phyloP scores from a whole-genome alignment of 2,888 invertebrate species.

The Diabrotica balteata region DNA sequence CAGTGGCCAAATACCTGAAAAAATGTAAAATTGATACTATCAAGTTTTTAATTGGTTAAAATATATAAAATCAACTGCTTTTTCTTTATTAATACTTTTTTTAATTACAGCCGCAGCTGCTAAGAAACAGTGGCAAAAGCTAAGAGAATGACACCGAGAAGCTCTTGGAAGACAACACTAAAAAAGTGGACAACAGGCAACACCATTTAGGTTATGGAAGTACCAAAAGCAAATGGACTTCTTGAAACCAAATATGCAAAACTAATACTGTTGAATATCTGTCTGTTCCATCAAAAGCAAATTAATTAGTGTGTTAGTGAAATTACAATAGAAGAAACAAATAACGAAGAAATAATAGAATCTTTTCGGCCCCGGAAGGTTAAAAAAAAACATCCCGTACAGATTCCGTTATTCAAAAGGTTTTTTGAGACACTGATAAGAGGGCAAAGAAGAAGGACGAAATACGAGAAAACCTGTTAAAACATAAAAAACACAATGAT shows the following conservation, averaged over 20 bases:
- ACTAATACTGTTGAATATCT: neutral
- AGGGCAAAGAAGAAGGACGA: slow-evolving; percentile 13
- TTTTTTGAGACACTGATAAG: slow-evolving; percentile 16
- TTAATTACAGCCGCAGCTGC: no score
- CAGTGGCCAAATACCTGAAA: slow-evolving; percentile 17
- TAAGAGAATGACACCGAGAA: no score
- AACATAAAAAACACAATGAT: slow-evolving; percentile 9
- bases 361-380: slow-evolving; percentile 6
- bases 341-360: slow-evolving; percentile 5
- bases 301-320: slow-evolving; percentile 11
- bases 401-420: neutral
- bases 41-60: neutral
- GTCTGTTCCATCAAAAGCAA: slow-evolving; percentile 10
- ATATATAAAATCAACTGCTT: slow-evolving; percentile 3
- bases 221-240: no score
- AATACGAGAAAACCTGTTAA: slow-evolving; percentile 9
- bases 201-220: no score
- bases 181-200: no score
- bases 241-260: no score
- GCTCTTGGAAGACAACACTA: no score
- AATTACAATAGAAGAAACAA: slow-evolving; percentile 13
- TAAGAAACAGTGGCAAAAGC: no score
- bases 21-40: neutral
- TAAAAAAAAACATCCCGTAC: slow-evolving; percentile 10
- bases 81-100: no score